Evolutionary conservation across 2,797 vertebrate species (phyloP).

Genomic region (Fratercula arctica): DNA sequence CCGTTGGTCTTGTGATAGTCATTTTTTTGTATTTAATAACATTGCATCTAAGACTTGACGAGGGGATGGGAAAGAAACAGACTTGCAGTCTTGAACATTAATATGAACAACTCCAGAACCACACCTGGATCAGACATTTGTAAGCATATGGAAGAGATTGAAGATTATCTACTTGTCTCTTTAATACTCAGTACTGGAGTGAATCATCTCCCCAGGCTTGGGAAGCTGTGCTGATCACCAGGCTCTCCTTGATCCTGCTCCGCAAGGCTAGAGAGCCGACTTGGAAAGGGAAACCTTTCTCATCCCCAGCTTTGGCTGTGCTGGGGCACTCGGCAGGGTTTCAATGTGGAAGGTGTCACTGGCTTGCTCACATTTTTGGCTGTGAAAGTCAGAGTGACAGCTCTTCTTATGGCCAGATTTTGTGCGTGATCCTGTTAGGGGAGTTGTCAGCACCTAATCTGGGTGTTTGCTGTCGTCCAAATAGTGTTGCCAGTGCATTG

Average conservation of each 20-base stretch:
- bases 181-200: background rate
- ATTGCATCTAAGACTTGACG: background rate
- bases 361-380: background rate
- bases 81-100: background rate
- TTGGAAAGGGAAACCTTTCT: background rate
- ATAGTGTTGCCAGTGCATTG: slow-evolving; percentile 2
- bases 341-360: slow-evolving; percentile 18
- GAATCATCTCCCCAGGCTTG: background rate
- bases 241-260: background rate
- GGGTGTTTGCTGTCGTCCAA: background rate
- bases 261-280: background rate
- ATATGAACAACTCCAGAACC: background rate
- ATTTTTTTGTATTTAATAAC: background rate
- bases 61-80: background rate
- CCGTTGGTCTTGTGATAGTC: background rate
- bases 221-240: background rate
- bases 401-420: background rate
- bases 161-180: slow-evolving; percentile 4
- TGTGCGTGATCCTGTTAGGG: background rate
- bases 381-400: slow-evolving; percentile 4
- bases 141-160: slow-evolving; percentile 20
- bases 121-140: slow-evolving; percentile 3
- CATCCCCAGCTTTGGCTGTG: background rate
- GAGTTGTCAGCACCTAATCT: slow-evolving; percentile 48
- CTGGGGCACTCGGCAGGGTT: background rate